Percentiles rank a stretch among this genome's conserved stretches.
phyloP scores from a whole-genome alignment of 2,797 vertebrate species.

The Cirrhinus mrigala region DNA sequence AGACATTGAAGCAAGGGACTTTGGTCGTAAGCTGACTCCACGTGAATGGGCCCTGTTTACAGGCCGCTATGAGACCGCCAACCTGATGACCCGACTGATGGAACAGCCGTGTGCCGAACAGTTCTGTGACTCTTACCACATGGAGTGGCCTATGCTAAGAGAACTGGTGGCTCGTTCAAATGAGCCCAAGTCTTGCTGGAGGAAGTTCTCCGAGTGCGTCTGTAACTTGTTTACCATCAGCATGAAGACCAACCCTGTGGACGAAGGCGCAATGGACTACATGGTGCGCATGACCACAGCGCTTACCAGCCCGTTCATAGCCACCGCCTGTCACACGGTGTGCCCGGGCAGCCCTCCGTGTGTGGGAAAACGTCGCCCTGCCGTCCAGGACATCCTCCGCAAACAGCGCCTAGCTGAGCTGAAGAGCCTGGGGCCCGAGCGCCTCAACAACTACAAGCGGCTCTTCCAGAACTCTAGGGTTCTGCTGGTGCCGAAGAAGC shows the following conservation, averaged over 20 bases:
- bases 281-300: constrained; percentile 92
- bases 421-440: constrained; percentile 74
- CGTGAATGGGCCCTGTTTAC: constrained; percentile 94
- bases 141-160: constrained; percentile 86
- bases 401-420: constrained; percentile 75
- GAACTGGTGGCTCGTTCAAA: constrained; percentile 79
- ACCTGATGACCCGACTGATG: constrained; percentile 85
- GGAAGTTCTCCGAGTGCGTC: constrained; percentile 74
- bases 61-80: constrained; percentile 85
- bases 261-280: constrained; percentile 88
- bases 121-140: constrained; percentile 85
- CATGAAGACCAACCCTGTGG: constrained; percentile 77
- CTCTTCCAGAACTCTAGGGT: constrained; percentile 83
- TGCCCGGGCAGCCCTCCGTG: constrained; percentile 87
- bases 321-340: constrained; percentile 85
- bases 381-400: constrained; percentile 89
- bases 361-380: constrained; percentile 86
- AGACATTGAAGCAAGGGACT: constrained; percentile 86
- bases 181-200: constrained; percentile 83
- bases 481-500: constrained; percentile 73
- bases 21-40: constrained; percentile 83
- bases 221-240: constrained; percentile 74
- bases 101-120: constrained; percentile 89
- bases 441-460: constrained; percentile 78
- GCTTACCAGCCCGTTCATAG: constrained; percentile 85